These are phyloP conservation scores for Ephialtes manifestator DNA, from an alignment of 2,888 invertebrate species.

Conservation along the genomic window DNA sequence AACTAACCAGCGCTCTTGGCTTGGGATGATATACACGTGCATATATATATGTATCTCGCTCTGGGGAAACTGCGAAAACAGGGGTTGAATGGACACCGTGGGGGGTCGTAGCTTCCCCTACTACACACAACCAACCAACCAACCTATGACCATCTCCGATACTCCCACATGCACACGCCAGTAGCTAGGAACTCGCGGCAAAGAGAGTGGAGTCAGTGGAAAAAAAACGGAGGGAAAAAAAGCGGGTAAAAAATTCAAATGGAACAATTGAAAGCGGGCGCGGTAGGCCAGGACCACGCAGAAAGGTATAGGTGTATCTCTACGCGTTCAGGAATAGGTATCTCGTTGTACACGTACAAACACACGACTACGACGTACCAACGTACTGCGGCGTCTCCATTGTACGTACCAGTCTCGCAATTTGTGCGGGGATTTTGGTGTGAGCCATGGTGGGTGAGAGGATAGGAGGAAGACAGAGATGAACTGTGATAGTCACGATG, in stretches of 20 bases:
- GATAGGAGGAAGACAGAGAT: conserved; percentile 56
- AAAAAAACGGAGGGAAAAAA: conserved; percentile 58
- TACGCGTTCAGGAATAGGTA: conserved; percentile 46
- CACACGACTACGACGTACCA: conserved; percentile 50
- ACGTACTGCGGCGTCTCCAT: conserved; percentile 67
- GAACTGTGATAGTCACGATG: conserved; percentile 52
- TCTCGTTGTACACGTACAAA: conserved; percentile 58
- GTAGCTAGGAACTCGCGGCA: conserved; percentile 59
- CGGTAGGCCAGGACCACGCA: conserved; percentile 52
- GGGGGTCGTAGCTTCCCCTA: conserved; percentile 66
- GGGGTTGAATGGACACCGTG: conserved; percentile 77
- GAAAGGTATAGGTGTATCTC: conserved; percentile 13
- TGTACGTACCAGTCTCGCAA: conserved; percentile 65
- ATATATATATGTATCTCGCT: conserved; percentile 32
- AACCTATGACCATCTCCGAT: conserved; percentile 38
- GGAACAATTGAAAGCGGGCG: conserved; percentile 77
- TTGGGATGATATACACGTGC: conserved; percentile 56
- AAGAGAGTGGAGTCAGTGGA: conserved; percentile 59
- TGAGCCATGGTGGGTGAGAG: conserved; percentile 49
- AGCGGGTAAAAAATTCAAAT: conserved; percentile 64
- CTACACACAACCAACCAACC: conserved; percentile 58
- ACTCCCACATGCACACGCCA: conserved; percentile 35
- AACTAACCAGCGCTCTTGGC: conserved; percentile 64
- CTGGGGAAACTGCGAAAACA: conserved; percentile 73
- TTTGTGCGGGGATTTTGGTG: conserved; percentile 65